Conservation (phyloP, 1,140 invertebrate species). For the Drosophila asahinai region DNA sequence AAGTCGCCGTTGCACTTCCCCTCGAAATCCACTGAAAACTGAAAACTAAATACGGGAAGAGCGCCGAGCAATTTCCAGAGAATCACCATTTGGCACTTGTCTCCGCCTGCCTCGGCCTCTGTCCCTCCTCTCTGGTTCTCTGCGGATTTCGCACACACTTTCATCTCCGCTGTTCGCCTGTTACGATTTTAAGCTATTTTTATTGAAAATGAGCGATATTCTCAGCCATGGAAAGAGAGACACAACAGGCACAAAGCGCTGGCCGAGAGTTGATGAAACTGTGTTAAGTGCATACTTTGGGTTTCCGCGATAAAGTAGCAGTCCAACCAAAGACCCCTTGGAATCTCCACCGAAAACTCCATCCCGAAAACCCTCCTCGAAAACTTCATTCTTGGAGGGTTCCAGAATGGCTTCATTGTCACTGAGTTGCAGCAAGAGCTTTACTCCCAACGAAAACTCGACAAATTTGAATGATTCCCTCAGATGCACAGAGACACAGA, state of each 20-base stretch:
- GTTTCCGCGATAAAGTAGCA: constrained; percentile 30
- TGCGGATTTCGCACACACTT: constrained; percentile 2
- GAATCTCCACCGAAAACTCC: neutral
- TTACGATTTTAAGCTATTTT: constrained; percentile 82
- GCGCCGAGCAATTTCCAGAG: constrained; percentile 32
- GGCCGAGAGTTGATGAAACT: constrained; percentile 45
- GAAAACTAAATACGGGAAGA: constrained; percentile 29
- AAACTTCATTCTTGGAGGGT: constrained; percentile 22
- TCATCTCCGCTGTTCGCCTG: constrained; percentile 60
- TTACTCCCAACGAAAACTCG: constrained; percentile 23
- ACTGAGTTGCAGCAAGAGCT: constrained; percentile 39
- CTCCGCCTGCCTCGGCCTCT: neutral
- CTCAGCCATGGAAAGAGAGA: constrained; percentile 44
- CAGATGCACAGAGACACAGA: constrained; percentile 4
- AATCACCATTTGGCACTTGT: constrained; percentile 51
- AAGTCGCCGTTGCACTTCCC: constrained; percentile 37
- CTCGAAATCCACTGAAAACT: constrained; percentile 20
- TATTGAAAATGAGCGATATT: constrained; percentile 83
- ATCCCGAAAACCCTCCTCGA: neutral
- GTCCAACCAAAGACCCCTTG: neutral
- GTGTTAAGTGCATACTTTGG: constrained; percentile 71
- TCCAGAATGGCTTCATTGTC: constrained; percentile 70
- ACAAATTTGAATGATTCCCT: constrained; percentile 49
- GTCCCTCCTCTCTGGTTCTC: neutral
- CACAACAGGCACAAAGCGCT: neutral